Evolutionary conservation across 2,113 vertebrate genomes (phyloP).

Genomic region (Hyla sarda): DNA sequence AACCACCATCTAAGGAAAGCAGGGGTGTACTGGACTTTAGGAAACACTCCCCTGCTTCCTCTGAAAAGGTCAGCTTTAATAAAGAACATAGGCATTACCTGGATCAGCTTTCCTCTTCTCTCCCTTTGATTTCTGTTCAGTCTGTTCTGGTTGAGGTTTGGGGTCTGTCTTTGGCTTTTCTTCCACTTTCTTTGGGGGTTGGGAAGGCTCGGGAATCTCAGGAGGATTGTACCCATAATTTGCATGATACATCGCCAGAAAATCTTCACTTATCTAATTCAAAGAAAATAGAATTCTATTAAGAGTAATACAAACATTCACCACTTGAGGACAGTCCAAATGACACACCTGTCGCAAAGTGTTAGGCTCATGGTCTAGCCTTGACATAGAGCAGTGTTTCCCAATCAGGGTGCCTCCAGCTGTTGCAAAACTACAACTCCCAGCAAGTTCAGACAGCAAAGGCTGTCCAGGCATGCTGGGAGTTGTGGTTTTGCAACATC

Average conservation of each 20-base stretch:
- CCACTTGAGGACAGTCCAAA: no score
- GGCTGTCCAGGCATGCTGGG: no score
- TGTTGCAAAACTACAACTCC: no score
- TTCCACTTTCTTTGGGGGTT: conserved; percentile 58
- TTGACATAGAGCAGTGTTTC: no score
- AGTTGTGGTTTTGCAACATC: no score
- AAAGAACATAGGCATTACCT: conserved; percentile 69
- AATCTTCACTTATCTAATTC: conserved; percentile 91
- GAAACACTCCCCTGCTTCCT: neutral
- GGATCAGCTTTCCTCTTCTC: conserved; percentile 90
- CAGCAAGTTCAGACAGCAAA: no score
- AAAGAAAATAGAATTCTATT: conserved; percentile 38
- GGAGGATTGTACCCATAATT: conserved; percentile 86
- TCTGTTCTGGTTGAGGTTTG: conserved; percentile 57
- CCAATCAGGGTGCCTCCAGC: no score
- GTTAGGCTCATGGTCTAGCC: no score
- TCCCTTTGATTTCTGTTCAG: conserved; percentile 80
- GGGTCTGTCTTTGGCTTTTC: conserved; percentile 64
- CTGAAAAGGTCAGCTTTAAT: neutral
- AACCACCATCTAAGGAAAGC: neutral
- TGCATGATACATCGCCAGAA: conserved; percentile 91
- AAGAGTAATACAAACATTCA: neutral
- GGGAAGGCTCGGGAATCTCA: conserved; percentile 57
- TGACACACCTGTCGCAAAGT: no score
- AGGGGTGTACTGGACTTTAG: no score